These are phyloP conservation scores for Plotosus lineatus DNA, from an alignment of 2,113 vertebrate genomes.

Conservation along the genomic window DNA sequence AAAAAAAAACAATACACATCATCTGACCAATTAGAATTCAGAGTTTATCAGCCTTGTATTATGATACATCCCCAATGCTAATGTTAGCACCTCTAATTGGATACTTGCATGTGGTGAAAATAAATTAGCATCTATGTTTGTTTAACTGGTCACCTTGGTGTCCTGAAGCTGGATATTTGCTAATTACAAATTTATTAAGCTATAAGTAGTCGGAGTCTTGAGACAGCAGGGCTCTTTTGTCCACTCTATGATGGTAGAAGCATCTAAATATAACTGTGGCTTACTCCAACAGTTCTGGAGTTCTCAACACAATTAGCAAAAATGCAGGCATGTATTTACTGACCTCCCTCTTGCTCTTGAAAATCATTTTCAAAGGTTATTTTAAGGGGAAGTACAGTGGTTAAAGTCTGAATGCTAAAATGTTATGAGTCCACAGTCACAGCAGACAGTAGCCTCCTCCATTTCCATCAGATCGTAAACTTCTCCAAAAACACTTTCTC, in stretches of 20 bases:
- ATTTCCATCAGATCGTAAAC: background rate
- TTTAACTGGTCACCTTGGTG: background rate
- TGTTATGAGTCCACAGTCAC: no score
- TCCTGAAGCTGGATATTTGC: background rate
- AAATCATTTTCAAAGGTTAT: background rate
- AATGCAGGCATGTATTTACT: constrained; percentile 58
- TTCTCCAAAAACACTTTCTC: background rate
- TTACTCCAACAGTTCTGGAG: constrained; percentile 24
- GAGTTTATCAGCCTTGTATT: background rate
- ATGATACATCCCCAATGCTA: background rate
- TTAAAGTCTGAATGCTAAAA: background rate
- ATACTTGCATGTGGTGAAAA: background rate
- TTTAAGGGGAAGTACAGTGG: background rate
- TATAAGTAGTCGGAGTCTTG: background rate
- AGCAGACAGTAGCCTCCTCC: background rate
- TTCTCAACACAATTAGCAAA: constrained; percentile 61
- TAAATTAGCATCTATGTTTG: background rate
- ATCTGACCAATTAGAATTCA: background rate
- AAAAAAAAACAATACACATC: background rate
- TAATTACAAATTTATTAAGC: background rate
- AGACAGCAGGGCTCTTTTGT: constrained; percentile 34
- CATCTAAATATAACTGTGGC: constrained; percentile 52
- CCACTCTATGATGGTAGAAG: constrained; percentile 40
- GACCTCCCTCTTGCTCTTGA: background rate
- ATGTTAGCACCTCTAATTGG: background rate